Evolutionary conservation across 1,140 invertebrate species (phyloP).

Genomic region (Aphis craccivora): DNA sequence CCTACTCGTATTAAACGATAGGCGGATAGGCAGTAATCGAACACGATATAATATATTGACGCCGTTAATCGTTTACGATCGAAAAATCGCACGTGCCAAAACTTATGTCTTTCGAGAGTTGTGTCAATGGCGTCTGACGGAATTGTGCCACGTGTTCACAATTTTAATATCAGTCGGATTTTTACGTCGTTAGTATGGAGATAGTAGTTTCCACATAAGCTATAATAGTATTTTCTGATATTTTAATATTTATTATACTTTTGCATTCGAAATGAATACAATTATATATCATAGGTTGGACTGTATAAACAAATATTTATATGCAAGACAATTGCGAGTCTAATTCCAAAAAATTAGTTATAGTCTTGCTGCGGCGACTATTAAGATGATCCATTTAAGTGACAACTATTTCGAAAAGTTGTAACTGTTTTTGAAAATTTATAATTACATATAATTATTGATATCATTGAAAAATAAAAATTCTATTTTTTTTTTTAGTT

Average conservation of each 20-base stretch:
- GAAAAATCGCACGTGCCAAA: neutral
- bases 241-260: too few relatives aligned
- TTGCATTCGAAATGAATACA: too few relatives aligned
- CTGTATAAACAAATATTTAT: too few relatives aligned
- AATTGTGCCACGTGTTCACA: neutral
- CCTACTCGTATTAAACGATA: neutral
- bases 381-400: neutral
- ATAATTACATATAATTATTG: neutral
- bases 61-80: neutral
- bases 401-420: neutral
- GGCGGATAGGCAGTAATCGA: neutral
- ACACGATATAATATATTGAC: neutral
- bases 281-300: too few relatives aligned
- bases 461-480: neutral
- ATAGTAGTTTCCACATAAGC: neutral
- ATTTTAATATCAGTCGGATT: neutral
- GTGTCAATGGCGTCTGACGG: neutral
- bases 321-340: too few relatives aligned
- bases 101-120: neutral
- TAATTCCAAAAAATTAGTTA: too few relatives aligned
- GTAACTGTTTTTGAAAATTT: neutral
- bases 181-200: neutral
- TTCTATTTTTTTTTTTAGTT: neutral
- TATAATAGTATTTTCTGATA: neutral
- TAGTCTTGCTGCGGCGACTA: too few relatives aligned